A percentile compares a stretch with the other conserved stretches of the same genome.
phyloP scores from a whole-genome alignment of 2,113 vertebrate genomes.

The Chamaetylas fuelleborni region DNA sequence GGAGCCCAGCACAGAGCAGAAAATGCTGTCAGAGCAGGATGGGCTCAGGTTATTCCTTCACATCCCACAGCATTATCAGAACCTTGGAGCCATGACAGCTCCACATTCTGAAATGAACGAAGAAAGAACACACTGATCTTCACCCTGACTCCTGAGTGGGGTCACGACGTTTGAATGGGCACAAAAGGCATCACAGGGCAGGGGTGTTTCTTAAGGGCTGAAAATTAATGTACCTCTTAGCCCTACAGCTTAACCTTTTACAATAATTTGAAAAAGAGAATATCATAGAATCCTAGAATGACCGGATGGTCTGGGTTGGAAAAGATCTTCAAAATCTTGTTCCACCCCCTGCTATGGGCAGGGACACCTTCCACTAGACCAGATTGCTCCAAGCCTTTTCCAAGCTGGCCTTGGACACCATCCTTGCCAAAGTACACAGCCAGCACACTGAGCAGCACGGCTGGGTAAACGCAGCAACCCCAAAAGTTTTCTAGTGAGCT shows the following conservation, averaged over 20 bases:
- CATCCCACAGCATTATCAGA: background rate
- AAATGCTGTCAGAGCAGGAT: background rate
- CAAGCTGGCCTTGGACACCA: background rate
- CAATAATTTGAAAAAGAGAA: background rate
- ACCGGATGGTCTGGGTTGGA: background rate
- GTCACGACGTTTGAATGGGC: background rate
- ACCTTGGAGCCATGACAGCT: background rate
- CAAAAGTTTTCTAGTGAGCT: background rate
- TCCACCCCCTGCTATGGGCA: background rate
- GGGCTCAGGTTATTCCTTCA: background rate
- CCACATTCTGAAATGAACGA: background rate
- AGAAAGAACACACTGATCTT: background rate
- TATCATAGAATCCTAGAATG: background rate
- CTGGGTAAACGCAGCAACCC: background rate
- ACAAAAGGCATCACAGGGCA: background rate
- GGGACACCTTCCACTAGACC: background rate
- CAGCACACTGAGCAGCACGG: background rate
- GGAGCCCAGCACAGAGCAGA: background rate
- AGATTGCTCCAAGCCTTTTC: background rate
- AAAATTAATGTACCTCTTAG: background rate
- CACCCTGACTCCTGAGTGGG: fast-evolving
- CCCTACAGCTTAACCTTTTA: background rate
- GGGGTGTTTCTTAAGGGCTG: background rate
- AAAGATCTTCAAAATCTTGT: background rate
- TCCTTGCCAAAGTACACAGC: background rate